Percentiles rank a stretch among this genome's conserved stretches.
phyloP scores from a whole-genome alignment of 30 jellyfish, hydroid and myxozoan genomes.

The Hydractinia symbiolongicarpus region DNA sequence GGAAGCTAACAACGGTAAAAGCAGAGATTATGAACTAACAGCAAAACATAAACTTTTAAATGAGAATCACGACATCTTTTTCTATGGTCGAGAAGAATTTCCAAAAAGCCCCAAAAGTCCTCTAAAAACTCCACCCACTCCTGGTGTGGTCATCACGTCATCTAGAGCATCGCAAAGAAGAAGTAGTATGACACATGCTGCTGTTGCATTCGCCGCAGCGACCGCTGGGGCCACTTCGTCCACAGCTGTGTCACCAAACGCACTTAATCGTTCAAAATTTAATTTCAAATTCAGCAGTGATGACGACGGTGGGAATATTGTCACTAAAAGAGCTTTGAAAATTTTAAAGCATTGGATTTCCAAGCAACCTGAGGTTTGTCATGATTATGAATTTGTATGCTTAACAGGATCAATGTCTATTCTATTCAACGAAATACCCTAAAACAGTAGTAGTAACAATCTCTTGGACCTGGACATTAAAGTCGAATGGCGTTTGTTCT shows the following conservation, averaged over 20 bases:
- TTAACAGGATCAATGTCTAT: no score
- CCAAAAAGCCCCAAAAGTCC: not conserved
- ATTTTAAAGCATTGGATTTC: slow-evolving; percentile 70
- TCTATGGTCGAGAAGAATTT: no score
- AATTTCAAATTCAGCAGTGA: slow-evolving; percentile 49
- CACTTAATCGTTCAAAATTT: slow-evolving; percentile 14
- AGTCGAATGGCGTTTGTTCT: no score
- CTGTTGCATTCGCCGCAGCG: slow-evolving; percentile 85
- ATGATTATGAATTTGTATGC: no score
- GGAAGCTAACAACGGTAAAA: no score
- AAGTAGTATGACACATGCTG: slow-evolving; percentile 52
- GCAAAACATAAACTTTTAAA: no score
- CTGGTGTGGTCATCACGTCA: slow-evolving; percentile 75
- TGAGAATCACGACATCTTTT: no score
- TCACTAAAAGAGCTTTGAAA: slow-evolving; percentile 68
- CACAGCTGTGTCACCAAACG: slow-evolving; percentile 73
- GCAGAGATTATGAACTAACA: no score
- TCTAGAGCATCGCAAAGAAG: slow-evolving; percentile 60
- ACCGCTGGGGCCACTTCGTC: slow-evolving; percentile 83
- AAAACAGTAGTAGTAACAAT: no score
- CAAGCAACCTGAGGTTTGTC: slow-evolving; percentile 61
- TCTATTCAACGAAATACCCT: no score
- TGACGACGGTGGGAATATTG: slow-evolving; percentile 61
- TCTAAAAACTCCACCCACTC: slow-evolving; percentile 53
- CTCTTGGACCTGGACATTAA: no score